These are phyloP conservation scores for Tetranychus urticae DNA, from an alignment of 1,140 invertebrate genomes.

Conservation along the genomic window DNA sequence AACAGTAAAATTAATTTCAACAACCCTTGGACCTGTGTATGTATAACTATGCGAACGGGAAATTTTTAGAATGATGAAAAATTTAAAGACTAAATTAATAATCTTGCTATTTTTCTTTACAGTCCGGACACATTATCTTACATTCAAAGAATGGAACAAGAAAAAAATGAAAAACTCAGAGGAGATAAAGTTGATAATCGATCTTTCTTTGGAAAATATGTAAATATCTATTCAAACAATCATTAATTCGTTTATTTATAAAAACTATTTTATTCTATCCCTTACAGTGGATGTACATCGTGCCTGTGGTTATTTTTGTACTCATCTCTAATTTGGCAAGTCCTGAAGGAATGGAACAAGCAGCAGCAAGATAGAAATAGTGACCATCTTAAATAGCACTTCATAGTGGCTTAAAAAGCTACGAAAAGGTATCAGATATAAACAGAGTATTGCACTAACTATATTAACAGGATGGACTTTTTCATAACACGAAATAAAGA, in stretches of 20 bases:
- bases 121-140: conserved; percentile 76
- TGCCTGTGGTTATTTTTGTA: conserved; percentile 59
- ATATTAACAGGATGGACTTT: no score
- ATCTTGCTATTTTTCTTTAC: conserved; percentile 14
- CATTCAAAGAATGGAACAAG: conserved; percentile 68
- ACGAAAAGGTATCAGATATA: no score
- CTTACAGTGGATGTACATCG: conserved; percentile 84
- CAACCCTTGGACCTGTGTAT: conserved; percentile 44
- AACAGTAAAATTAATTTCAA: conserved; percentile 40
- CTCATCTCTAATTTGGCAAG: conserved; percentile 56
- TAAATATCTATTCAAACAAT: conserved; percentile 29
- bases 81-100: neutral
- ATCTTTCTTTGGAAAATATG: conserved; percentile 89
- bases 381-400: no score
- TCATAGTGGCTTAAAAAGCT: no score
- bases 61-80: no score
- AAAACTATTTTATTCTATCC: conserved; percentile 14
- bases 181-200: conserved; percentile 73
- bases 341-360: conserved; percentile 32
- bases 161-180: conserved; percentile 62
- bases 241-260: no score
- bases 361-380: conserved; percentile 9
- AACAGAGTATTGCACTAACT: no score
- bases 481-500: no score
- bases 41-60: no score